Conservation (phyloP, 1,140 invertebrate species). For the Drosophila rufa region DNA sequence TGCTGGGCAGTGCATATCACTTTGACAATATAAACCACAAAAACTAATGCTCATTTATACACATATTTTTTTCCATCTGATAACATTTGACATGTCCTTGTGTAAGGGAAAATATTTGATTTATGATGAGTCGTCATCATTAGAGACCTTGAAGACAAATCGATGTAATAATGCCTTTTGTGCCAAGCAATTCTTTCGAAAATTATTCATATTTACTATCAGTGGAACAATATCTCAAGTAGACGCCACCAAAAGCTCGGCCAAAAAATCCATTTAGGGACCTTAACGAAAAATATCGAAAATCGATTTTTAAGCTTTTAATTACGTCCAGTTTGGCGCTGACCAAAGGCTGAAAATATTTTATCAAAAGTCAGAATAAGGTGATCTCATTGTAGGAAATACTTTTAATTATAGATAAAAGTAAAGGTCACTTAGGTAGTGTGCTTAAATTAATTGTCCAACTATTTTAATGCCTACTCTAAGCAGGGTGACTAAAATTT, state of each 20-base stretch:
- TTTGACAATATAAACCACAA: slow-evolving; percentile 23
- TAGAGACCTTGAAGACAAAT: slow-evolving; percentile 31
- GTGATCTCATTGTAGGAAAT: slow-evolving; percentile 29
- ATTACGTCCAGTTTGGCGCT: slow-evolving; percentile 45
- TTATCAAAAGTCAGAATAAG: slow-evolving; percentile 21
- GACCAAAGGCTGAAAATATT: slow-evolving; percentile 30
- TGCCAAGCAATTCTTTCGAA: background rate
- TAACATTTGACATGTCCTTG: slow-evolving; percentile 23
- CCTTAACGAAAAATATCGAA: slow-evolving; percentile 1
- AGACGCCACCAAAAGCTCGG: background rate
- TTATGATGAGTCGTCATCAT: slow-evolving; percentile 11
- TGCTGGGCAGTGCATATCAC: slow-evolving; percentile 17
- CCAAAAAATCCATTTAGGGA: slow-evolving; percentile 12
- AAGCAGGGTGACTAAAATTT: slow-evolving; percentile 3
- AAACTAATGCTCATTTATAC: slow-evolving; percentile 17
- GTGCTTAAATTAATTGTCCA: slow-evolving; percentile 13
- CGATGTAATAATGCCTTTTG: slow-evolving; percentile 31
- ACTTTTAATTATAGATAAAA: slow-evolving; percentile 3
- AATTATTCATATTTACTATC: slow-evolving; percentile 25
- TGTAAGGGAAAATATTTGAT: slow-evolving; percentile 11
- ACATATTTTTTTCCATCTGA: slow-evolving; percentile 20
- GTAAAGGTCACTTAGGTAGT: background rate
- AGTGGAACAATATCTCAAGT: slow-evolving; percentile 22
- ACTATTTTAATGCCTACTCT: slow-evolving; percentile 3
- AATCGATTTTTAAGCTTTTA: slow-evolving; percentile 51